phyloP scores from a whole-genome alignment of 1,140 invertebrate genomes.

The Pogonomyrmex californicus region DNA sequence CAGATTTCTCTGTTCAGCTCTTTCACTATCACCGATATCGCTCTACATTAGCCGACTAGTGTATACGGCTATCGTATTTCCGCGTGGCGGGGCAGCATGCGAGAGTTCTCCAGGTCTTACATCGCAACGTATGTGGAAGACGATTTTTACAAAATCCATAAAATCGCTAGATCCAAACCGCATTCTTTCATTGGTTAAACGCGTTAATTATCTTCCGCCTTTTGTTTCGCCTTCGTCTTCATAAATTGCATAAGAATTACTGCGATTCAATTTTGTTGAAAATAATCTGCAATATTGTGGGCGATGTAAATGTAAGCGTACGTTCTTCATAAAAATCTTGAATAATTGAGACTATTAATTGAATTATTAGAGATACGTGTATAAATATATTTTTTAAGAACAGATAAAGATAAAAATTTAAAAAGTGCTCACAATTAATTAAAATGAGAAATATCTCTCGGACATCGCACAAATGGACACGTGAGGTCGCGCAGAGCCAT shows the following conservation, averaged over 20 bases:
- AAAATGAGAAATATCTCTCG: conserved; percentile 17
- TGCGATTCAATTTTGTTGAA: not conserved
- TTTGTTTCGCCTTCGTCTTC: not conserved
- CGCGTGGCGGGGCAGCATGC: not conserved
- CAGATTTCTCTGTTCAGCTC: not conserved
- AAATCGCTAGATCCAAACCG: not conserved
- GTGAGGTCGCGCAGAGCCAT: conserved; percentile 25
- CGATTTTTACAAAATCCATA: not conserved
- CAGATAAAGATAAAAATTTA: not conserved
- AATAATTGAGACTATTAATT: not conserved
- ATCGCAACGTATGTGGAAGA: not conserved
- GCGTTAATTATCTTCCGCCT: not conserved
- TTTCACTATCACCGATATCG: not conserved
- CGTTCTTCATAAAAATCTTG: conserved; percentile 3
- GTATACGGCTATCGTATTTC: not conserved
- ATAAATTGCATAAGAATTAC: not conserved
- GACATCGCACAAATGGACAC: conserved; percentile 25
- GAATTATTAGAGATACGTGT: conserved; percentile 15
- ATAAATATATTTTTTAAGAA: not conserved
- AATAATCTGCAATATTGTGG: not conserved
- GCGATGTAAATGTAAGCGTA: not conserved
- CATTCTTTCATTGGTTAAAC: not conserved
- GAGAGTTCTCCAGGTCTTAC: conserved; percentile 1
- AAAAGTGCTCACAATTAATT: not conserved
- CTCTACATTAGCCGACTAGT: not conserved